Evolutionary conservation across 2,797 vertebrate species (phyloP).

Genomic region (Pogoniulus pusillus): DNA sequence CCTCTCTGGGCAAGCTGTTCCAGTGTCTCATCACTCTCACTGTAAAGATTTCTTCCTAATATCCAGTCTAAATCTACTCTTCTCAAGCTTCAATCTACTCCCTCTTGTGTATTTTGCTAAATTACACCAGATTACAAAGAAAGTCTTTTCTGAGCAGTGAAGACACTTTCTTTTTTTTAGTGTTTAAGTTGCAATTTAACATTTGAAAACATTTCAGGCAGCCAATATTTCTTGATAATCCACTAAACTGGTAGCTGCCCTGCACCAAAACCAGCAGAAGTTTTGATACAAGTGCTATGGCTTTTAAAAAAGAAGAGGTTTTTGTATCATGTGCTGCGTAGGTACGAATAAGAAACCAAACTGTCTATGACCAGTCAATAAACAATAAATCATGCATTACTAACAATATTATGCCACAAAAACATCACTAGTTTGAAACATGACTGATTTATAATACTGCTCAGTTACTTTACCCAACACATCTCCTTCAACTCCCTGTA

Average conservation of each 20-base stretch:
- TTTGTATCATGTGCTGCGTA: neutral
- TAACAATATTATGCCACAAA: neutral
- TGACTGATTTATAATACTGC: neutral
- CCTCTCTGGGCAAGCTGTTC: too few species aligned
- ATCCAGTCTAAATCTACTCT: too few species aligned
- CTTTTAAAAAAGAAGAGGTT: neutral
- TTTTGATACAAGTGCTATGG: rapidly evolving
- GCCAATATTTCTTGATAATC: neutral
- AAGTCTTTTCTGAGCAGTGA: neutral
- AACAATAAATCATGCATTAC: neutral
- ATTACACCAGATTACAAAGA: neutral
- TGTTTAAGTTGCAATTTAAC: neutral
- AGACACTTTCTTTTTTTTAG: rapidly evolving
- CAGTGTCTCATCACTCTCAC: too few species aligned
- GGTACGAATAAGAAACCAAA: neutral
- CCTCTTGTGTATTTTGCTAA: neutral
- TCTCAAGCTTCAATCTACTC: too few species aligned
- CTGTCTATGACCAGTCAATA: neutral
- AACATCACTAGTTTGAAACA: neutral
- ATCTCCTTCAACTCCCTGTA: neutral
- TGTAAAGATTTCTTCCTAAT: too few species aligned
- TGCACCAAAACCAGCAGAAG: neutral
- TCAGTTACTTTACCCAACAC: neutral
- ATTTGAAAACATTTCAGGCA: neutral
- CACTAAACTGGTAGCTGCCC: neutral